Evolutionary conservation across 2,797 vertebrate species (phyloP).

Genomic region (Mus caroli): DNA sequence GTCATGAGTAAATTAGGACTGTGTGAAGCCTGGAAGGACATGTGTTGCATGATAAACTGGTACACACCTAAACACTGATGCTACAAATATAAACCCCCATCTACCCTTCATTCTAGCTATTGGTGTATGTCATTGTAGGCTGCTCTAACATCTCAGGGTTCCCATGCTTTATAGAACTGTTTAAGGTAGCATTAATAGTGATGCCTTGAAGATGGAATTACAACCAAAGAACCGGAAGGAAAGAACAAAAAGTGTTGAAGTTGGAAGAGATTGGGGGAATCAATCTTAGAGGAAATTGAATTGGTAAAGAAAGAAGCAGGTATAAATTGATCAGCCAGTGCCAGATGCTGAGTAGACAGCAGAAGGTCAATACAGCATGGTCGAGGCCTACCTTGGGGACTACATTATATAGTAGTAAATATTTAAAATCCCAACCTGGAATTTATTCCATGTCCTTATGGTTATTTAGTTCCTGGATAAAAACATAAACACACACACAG

Average conservation of each 20-base stretch:
- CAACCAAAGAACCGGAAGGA: background rate
- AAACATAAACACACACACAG: too few relatives aligned
- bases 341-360: background rate
- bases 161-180: background rate
- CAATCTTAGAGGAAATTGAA: background rate
- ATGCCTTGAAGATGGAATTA: background rate
- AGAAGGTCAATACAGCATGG: background rate
- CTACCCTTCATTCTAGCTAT: background rate
- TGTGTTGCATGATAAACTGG: background rate
- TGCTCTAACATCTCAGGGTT: background rate
- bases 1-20: background rate
- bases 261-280: background rate
- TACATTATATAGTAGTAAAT: background rate
- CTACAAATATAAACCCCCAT: background rate
- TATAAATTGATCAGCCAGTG: background rate
- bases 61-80: background rate
- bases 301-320: background rate
- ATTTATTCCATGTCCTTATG: background rate
- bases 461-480: background rate
- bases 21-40: background rate
- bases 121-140: background rate
- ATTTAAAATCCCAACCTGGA: background rate
- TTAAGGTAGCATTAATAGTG: background rate
- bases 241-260: background rate
- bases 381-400: background rate